These are phyloP conservation scores for Hycleus phaleratus DNA, from an alignment of 1,140 invertebrate species.

Conservation along the genomic window DNA sequence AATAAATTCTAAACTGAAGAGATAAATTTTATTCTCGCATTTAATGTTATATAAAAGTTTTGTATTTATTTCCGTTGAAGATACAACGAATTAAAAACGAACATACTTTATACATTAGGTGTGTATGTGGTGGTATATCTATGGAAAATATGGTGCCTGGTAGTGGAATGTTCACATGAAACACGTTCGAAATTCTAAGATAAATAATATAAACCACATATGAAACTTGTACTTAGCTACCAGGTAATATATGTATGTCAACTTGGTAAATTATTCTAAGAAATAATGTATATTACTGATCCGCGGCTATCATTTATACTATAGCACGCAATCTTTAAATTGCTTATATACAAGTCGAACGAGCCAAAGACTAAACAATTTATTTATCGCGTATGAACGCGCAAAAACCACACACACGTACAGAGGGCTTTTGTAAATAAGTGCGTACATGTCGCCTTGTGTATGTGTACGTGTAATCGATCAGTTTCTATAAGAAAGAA, in stretches of 20 bases:
- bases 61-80: no score
- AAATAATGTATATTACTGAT: slow-evolving; percentile 27
- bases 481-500: slow-evolving; percentile 13
- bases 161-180: background rate
- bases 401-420: slow-evolving; percentile 1
- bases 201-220: slow-evolving; percentile 27
- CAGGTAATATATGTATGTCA: slow-evolving; percentile 30
- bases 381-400: slow-evolving; percentile 16
- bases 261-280: slow-evolving; percentile 28
- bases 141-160: no score
- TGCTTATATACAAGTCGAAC: no score
- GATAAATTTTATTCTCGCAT: no score
- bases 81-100: no score
- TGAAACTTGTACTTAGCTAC: slow-evolving; percentile 30
- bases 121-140: no score
- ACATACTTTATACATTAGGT: no score
- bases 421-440: background rate
- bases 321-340: slow-evolving; percentile 24
- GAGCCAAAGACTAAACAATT: slow-evolving; percentile 9
- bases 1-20: no score
- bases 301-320: slow-evolving; percentile 25
- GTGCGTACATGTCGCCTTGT: background rate
- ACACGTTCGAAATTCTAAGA: background rate
- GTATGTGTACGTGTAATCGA: slow-evolving; percentile 17
- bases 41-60: no score